Evolutionary conservation across 2,113 vertebrate species (phyloP).

Genomic region (Tachuris rubrigastra): DNA sequence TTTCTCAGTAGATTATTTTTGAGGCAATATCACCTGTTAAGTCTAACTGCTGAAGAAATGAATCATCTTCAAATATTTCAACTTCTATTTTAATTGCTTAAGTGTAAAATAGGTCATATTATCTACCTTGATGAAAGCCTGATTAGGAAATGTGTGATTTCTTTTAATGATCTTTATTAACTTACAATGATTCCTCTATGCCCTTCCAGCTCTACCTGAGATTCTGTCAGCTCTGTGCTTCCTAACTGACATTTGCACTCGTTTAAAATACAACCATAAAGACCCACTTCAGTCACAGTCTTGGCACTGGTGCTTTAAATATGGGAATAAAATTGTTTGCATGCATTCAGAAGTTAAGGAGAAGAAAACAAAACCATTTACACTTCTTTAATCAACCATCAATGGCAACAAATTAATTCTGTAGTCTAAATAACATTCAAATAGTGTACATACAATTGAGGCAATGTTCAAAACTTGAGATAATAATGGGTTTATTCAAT

Average conservation of each 20-base stretch:
- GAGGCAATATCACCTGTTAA: neutral
- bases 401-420: neutral
- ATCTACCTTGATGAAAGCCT: neutral
- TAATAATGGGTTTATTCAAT: neutral
- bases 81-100: neutral
- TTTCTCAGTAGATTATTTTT: neutral
- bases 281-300: conserved; percentile 40
- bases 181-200: neutral
- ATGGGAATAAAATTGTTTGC: conserved; percentile 60
- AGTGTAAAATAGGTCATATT: neutral
- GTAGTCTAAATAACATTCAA: neutral
- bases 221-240: neutral
- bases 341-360: conserved; percentile 41
- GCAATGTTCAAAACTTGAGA: neutral
- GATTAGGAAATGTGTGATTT: neutral
- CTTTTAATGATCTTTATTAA: neutral
- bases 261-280: neutral
- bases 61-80: conserved; percentile 30
- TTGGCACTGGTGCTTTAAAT: conserved; percentile 51
- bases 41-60: neutral
- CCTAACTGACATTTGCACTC: neutral
- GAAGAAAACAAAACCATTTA: conserved; percentile 3
- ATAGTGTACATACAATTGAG: neutral
- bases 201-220: neutral
- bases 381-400: neutral